Base-by-base conservation (phyloP, 1,140 invertebrate genomes). In the Drosophila varians region DNA sequence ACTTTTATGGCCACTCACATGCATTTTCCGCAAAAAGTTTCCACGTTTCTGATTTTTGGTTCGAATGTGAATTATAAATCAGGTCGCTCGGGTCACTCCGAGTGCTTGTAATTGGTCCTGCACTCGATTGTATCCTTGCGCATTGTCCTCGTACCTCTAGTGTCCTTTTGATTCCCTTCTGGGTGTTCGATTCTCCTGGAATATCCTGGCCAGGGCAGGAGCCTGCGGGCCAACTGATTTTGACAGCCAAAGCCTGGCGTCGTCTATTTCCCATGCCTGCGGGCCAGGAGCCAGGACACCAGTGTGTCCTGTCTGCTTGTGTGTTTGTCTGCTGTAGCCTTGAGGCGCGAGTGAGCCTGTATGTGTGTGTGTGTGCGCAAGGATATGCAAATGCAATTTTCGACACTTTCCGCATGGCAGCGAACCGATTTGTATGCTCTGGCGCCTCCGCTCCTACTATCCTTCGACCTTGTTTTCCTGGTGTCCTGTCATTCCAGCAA, bases 311-410 rank as follows among this genome's bases (percentile, higher is more conserved):
- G 28, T 31, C 11, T n/a, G 36, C 25, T 34, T 43, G 3, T 26
- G 7, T 28, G 23, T 38, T n/a, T 58, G 18, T 25, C 12, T 48
- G 12, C 4, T 1, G 12, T 38, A 9, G 14, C 14, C 12, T 31
- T 18, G 14, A 16, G 38, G 16, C 38, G 14, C 38, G 14, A 9
- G 1, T 43, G 53, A 6, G 9, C 11, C 28, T 31, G 18, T 62
- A 55, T 57, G 45, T 65, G 66, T 68, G 75, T 51, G 60, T 69
- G 74, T 58, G 58, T 62, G 75, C 66, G 66, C 72, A 43, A 60
- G 80, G 66, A 21, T 73, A 86, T 84, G 80, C 72, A 84, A 84
- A 84, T 84, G 74, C 74, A 84, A 84, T 84, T 84, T 86, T 83
- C 82, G 74, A 69, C 74, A 86, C 68, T 74, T 83, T 83, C 70